A percentile compares a stretch with the other conserved stretches of the same genome.
These are phyloP conservation scores for Eilema caniola DNA, from an alignment of 2,888 invertebrate species.

Conservation along the genomic window DNA sequence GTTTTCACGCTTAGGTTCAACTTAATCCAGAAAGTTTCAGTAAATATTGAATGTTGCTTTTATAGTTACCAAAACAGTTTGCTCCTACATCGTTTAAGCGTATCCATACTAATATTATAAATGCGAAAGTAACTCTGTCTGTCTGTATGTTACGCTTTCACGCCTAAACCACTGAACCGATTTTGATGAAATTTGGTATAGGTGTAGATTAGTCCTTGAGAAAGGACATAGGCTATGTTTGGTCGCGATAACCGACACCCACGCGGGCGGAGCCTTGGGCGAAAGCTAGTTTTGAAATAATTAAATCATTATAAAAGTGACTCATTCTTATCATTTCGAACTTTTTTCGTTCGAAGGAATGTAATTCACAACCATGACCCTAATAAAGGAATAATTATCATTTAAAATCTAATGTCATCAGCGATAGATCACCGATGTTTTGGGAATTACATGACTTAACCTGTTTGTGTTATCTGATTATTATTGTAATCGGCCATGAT, in stretches of 20 bases:
- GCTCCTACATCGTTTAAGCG: too few species aligned
- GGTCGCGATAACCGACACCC: too few species aligned
- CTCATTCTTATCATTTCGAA: neutral
- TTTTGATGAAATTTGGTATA: too few species aligned
- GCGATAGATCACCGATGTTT: neutral
- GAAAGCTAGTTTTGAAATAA: too few species aligned
- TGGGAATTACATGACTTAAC: constrained; percentile 13
- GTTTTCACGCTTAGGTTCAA: neutral
- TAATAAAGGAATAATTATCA: neutral
- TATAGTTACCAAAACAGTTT: neutral
- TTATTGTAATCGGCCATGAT: constrained; percentile 31
- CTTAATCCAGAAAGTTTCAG: neutral
- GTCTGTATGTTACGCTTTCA: too few species aligned
- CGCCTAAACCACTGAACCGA: too few species aligned
- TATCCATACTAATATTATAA: too few species aligned
- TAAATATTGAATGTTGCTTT: neutral
- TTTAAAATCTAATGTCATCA: neutral
- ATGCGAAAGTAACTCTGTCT: too few species aligned
- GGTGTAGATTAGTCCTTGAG: too few species aligned
- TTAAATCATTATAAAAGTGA: neutral
- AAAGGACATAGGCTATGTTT: too few species aligned
- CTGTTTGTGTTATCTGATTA: constrained; percentile 21
- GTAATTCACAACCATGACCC: neutral
- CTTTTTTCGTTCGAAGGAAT: neutral
- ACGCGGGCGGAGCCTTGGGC: too few species aligned